Evolutionary conservation across 2,797 vertebrate species (phyloP).

Genomic region (Gobio occitaniae): DNA sequence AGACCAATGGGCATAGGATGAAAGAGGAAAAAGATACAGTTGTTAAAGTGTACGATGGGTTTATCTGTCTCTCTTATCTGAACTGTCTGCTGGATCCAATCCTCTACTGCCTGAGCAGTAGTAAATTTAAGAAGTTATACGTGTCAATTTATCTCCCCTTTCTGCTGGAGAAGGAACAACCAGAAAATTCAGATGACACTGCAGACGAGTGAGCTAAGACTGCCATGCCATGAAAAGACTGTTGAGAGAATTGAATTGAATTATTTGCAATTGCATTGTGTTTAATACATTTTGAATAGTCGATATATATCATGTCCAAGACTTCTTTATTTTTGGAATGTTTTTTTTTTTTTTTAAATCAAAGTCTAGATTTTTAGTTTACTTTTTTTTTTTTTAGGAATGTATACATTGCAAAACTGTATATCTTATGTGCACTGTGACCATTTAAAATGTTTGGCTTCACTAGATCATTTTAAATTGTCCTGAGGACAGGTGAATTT

Average conservation of each 20-base stretch:
- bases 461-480: not conserved
- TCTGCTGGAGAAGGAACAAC: slow-evolving; percentile 52
- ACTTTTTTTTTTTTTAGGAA: too few relatives aligned
- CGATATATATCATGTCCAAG: not conserved
- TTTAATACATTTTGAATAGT: not conserved
- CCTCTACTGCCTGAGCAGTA: slow-evolving; percentile 81
- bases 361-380: not conserved
- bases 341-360: not conserved
- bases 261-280: not conserved
- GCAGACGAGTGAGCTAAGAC: not conserved
- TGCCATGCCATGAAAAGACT: not conserved
- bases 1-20: not conserved
- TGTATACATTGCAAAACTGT: not conserved
- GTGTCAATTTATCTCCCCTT: slow-evolving; percentile 72
- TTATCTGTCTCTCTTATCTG: slow-evolving; percentile 78
- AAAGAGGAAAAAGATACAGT: slow-evolving; percentile 27
- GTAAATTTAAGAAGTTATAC: slow-evolving; percentile 77
- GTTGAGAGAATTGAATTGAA: not conserved
- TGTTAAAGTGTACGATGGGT: slow-evolving; percentile 70
- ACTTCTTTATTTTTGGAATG: too few relatives aligned
- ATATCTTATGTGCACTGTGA: not conserved
- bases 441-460: not conserved
- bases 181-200: slow-evolving; percentile 26
- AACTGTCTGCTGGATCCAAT: slow-evolving; percentile 80
- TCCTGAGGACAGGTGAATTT: not conserved